Base-by-base conservation (phyloP, 2,888 invertebrate species). In the Drosophila anomalipes region DNA sequence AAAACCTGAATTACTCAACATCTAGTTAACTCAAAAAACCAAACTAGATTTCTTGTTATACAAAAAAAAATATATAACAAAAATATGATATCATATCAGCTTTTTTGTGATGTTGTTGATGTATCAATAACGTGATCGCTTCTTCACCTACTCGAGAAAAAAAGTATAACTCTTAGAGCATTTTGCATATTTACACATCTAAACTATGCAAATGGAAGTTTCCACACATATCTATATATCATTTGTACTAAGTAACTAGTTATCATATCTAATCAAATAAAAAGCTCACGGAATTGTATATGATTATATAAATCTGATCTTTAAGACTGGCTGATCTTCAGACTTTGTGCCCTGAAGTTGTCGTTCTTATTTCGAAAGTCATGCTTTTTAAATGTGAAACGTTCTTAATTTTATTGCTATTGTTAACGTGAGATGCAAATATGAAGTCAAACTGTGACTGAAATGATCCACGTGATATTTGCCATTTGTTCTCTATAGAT, bases 1-100 rank as follows among this genome's bases (percentile, higher is more conserved):
- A 28, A 68, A 72, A 79, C 67, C 69, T 49, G 78, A 70, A 49
- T 61, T 70, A 65, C 58, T 70, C 65, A 79, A 74, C 74, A 47
- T 37, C 19, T 64, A 49, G 53, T 61, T 58, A 57, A 54, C 57
- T 74, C 58, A 30, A 52, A 71, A 64, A 79, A 47, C 14, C 58
- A 79, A 79, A 79, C 79, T 49, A 70, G 68, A 67, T 73, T 73
- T 47, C 16, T 57, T 62, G 26, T n/a, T 52, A 52, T 35, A 26
- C 53, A 52, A 44, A 52, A 41, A 22, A 6, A 57, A 44, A 41
- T 10, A 9, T 37, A 26, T 10, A 22, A 22, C 22, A 22, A 22
- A 58, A 19, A 53, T 30, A 37, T 44, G 44, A 22, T 44, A 22
- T 44, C 16, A 57, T 39, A 30, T 30, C 12, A 39, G 14, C n/a